Evolutionary conservation across 1,140 invertebrate genomes (phyloP).

Genomic region (Cotesia glomerata): DNA sequence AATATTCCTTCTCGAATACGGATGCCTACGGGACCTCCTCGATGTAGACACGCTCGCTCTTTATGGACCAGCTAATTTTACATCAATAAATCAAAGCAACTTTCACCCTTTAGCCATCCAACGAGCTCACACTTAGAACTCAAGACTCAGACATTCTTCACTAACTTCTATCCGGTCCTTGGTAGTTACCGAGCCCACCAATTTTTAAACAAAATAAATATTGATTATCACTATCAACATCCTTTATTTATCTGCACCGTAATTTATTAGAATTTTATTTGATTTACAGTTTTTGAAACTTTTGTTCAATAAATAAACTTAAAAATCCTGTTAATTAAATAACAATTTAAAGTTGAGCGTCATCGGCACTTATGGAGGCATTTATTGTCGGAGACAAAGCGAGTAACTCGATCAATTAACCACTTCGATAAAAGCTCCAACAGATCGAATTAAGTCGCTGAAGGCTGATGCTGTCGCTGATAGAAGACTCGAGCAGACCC

Average conservation of each 20-base stretch:
- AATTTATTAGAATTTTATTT: background rate
- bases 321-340: too few relatives aligned
- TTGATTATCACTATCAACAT: background rate
- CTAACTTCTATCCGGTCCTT: background rate
- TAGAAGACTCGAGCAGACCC: background rate
- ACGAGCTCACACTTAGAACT: background rate
- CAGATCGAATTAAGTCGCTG: slow-evolving; percentile 33
- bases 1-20: background rate
- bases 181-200: background rate
- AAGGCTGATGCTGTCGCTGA: background rate
- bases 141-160: background rate
- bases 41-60: slow-evolving; percentile 1
- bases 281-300: background rate
- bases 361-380: too few relatives aligned
- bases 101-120: background rate
- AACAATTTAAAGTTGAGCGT: too few relatives aligned
- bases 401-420: slow-evolving; percentile 46
- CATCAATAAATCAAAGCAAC: slow-evolving; percentile 10
- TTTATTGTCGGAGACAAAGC: slow-evolving; percentile 36
- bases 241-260: background rate
- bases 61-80: background rate
- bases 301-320: too few relatives aligned
- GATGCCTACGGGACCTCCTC: slow-evolving; percentile 15
- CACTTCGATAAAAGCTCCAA: slow-evolving; percentile 29
- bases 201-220: background rate